Conservation (phyloP, 2,797 vertebrate species). For the Alosa sapidissima region DNA sequence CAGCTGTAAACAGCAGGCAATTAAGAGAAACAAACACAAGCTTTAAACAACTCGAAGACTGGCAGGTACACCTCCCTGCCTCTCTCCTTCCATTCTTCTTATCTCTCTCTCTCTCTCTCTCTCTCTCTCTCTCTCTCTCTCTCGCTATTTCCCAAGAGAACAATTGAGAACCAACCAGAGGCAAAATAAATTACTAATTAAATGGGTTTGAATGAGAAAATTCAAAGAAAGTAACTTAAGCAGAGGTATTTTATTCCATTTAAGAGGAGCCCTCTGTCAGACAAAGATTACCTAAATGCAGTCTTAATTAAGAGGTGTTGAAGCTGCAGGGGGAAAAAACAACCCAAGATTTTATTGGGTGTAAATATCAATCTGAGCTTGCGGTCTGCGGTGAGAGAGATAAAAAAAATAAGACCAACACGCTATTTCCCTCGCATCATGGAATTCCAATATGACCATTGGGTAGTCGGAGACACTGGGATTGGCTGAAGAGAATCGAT, state of each 20-base stretch:
- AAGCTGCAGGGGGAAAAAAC: background rate
- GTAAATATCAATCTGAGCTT: constrained; percentile 3
- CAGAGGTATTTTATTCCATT: constrained; percentile 25
- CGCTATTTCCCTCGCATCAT: background rate
- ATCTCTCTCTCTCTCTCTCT: too few species aligned
- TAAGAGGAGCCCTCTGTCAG: constrained; percentile 26
- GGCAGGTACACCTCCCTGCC: background rate
- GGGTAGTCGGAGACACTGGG: background rate
- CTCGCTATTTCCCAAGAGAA: background rate
- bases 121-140: background rate
- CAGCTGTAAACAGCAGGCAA: constrained; percentile 6
- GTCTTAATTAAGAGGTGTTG: constrained; percentile 28
- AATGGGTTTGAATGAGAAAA: background rate
- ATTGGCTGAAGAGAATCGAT: background rate
- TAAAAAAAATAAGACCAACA: background rate
- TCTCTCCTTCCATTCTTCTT: background rate
- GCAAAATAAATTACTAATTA: background rate
- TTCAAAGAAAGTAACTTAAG: constrained; percentile 15
- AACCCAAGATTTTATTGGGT: background rate
- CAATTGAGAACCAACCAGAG: background rate
- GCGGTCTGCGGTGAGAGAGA: background rate
- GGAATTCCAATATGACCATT: background rate
- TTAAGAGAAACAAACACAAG: constrained; percentile 14
- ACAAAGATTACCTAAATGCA: background rate
- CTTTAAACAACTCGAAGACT: constrained; percentile 13